Base-by-base conservation (phyloP, 2,888 invertebrate species). In the Trissolcus japonicus region DNA sequence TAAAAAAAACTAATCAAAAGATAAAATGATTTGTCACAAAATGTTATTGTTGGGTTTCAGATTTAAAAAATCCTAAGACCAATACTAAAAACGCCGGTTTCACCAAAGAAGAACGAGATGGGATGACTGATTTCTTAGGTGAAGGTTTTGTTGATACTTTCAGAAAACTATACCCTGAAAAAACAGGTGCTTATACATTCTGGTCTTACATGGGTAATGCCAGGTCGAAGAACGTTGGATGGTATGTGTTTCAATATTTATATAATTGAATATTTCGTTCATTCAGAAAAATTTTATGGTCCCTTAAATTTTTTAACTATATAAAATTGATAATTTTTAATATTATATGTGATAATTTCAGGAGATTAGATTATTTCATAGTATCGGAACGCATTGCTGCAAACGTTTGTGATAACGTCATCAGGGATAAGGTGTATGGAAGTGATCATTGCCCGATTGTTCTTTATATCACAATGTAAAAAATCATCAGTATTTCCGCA, bases 401-500 rank as follows among this genome's bases (percentile, higher is more conserved):
- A 1, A 92, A 94, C 41, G 89, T 99, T 48, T 96, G 96, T 86
- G 98, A 98, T 89, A 95, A 92, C 86, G 91, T 94, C 19, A 97
- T 98, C 81, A 92, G 96, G 56, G 92, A 92, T 66, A 90, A 94
- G 80, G 94, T 98, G 4, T 93, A 92, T 86, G 99, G 99, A 46
- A 98, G 98, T 86, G 99, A 99, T 89, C 99, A 99, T 90, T 99
- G 98, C 87, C 99, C 99, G 0, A 92, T 98, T 80, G 92, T 95
- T 46, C 90, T 97, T 54, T 94, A 94, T 71, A 19, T 76, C 14
- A 69, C 35, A 48, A 48, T 75, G 9, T 75, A 75, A 75, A 50
- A 46, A 46, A 6, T 7, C n/a, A 6, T 7, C n/a, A 46, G 9
- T 16, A 46, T 46, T 46, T 46, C 14, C 3, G 7, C 46, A 6